phyloP scores from a whole-genome alignment of 2,888 invertebrate species.

The Andrena chrysosceles region DNA sequence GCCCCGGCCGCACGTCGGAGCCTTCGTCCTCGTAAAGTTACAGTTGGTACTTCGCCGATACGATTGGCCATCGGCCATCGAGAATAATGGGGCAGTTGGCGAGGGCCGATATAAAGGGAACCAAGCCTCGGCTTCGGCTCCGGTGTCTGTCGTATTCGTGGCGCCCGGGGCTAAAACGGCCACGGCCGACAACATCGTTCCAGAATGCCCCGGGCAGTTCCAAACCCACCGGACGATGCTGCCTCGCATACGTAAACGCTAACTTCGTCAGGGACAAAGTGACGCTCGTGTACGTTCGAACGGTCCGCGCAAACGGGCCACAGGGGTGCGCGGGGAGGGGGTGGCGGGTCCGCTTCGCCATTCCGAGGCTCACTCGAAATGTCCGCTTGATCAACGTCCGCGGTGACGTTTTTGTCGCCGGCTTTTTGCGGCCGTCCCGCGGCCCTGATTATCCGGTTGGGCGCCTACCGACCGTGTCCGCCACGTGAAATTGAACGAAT shows the following conservation, averaged over 20 bases:
- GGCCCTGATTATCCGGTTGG: constrained; percentile 25
- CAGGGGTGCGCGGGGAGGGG: not conserved
- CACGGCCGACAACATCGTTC: constrained; percentile 84
- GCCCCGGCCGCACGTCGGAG: constrained; percentile 39
- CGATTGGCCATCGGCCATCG: constrained; percentile 82
- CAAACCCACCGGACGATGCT: constrained; percentile 80
- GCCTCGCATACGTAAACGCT: constrained; percentile 79
- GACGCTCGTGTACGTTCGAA: constrained; percentile 64
- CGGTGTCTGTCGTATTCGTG: constrained; percentile 78
- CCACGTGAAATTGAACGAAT: constrained; percentile 15
- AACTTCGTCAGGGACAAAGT: constrained; percentile 80
- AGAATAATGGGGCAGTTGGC: constrained; percentile 82
- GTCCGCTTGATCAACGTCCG: constrained; percentile 38
- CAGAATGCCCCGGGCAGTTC: constrained; percentile 78
- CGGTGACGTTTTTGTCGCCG: constrained; percentile 39
- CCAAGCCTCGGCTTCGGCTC: constrained; percentile 54
- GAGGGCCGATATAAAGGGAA: constrained; percentile 79
- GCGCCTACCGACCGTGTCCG: constrained; percentile 2
- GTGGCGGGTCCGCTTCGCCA: constrained; percentile 51
- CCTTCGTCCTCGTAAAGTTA: constrained; percentile 74
- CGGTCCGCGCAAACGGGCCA: constrained; percentile 4
- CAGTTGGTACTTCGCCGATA: constrained; percentile 80
- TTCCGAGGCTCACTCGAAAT: constrained; percentile 65
- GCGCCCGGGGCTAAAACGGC: constrained; percentile 79
- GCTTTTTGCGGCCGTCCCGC: constrained; percentile 27